Percentiles rank a stretch among this genome's conserved stretches.
These are phyloP conservation scores for Drosophila truncata DNA, from an alignment of 1,140 invertebrate genomes.

Conservation along the genomic window DNA sequence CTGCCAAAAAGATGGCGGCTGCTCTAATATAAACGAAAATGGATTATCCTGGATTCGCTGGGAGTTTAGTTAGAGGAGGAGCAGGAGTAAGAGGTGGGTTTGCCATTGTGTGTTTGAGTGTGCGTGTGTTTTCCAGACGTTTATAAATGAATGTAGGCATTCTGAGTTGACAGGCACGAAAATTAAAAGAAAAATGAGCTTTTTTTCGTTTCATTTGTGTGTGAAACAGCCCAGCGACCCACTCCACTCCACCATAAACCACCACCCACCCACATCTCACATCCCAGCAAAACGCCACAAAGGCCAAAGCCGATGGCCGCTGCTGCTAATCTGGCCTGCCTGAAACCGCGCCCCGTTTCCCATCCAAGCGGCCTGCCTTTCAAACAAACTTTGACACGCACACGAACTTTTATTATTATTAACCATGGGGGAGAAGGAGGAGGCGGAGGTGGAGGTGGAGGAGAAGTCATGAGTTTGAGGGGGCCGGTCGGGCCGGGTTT, in stretches of 20 bases:
- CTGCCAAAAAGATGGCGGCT: constrained; percentile 65
- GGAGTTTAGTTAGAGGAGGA: neutral
- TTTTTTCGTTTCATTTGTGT: constrained; percentile 54
- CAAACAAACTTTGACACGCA: constrained; percentile 84
- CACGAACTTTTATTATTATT: constrained; percentile 83
- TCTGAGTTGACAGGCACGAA: constrained; percentile 85
- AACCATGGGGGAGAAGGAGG: constrained; percentile 22
- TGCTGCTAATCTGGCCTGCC: constrained; percentile 79
- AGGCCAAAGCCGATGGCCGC: constrained; percentile 42
- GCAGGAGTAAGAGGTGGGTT: neutral
- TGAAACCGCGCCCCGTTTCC: constrained; percentile 68
- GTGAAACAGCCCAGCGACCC: constrained; percentile 19
- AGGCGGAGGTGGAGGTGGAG: neutral
- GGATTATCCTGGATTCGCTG: constrained; percentile 66
- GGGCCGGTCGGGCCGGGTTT: neutral
- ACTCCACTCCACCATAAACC: constrained; percentile 15
- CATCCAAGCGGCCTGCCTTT: constrained; percentile 72
- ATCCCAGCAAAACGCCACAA: constrained; percentile 29
- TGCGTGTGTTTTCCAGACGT: constrained; percentile 68
- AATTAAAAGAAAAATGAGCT: constrained; percentile 85
- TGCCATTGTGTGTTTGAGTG: constrained; percentile 11
- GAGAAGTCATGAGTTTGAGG: constrained; percentile 22
- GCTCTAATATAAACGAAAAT: constrained; percentile 74
- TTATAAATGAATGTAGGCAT: constrained; percentile 84
- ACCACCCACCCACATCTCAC: constrained; percentile 14